phyloP scores from a whole-genome alignment of 2,113 vertebrate genomes.

The Neolamprologus tretocephalus region DNA sequence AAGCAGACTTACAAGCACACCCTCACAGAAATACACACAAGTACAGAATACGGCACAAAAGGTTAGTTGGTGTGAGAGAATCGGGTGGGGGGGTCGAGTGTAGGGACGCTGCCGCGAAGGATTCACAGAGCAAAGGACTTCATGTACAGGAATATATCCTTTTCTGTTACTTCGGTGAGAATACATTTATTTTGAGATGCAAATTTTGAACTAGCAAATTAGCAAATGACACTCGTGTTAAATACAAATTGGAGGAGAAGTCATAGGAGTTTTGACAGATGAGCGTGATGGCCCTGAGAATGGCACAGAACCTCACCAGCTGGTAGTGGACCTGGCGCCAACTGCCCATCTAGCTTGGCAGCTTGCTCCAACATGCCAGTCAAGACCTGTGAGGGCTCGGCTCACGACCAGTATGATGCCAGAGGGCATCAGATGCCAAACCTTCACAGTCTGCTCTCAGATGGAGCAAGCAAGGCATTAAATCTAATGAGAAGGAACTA shows the following conservation, averaged over 20 bases:
- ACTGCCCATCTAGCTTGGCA: slow-evolving; percentile 64
- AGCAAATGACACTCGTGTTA: slow-evolving; percentile 18
- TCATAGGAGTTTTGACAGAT: slow-evolving; percentile 45
- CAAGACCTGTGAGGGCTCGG: slow-evolving; percentile 53
- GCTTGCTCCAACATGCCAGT: slow-evolving; percentile 66
- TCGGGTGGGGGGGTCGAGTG: neutral
- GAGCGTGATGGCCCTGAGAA: slow-evolving; percentile 48
- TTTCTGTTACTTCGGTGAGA: neutral
- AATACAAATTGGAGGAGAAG: slow-evolving; percentile 11
- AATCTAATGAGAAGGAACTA: slow-evolving; percentile 39
- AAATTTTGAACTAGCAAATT: neutral
- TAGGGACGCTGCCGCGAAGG: neutral
- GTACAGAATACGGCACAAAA: neutral
- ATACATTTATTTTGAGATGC: neutral
- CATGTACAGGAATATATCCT: neutral
- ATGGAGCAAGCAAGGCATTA: slow-evolving; percentile 47
- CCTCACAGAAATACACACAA: neutral
- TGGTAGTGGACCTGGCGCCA: slow-evolving; percentile 63
- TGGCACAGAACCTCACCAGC: slow-evolving; percentile 62
- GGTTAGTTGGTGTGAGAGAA: slow-evolving; percentile 21
- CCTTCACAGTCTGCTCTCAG: slow-evolving; percentile 36
- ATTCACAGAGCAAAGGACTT: neutral
- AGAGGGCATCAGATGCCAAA: slow-evolving; percentile 57
- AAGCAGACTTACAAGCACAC: neutral
- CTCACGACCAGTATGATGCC: slow-evolving; percentile 56